Percentiles rank a stretch among this genome's conserved stretches.
These are phyloP conservation scores for Platycnemis pennipes DNA, from an alignment of 2,888 invertebrate species.

Conservation along the genomic window DNA sequence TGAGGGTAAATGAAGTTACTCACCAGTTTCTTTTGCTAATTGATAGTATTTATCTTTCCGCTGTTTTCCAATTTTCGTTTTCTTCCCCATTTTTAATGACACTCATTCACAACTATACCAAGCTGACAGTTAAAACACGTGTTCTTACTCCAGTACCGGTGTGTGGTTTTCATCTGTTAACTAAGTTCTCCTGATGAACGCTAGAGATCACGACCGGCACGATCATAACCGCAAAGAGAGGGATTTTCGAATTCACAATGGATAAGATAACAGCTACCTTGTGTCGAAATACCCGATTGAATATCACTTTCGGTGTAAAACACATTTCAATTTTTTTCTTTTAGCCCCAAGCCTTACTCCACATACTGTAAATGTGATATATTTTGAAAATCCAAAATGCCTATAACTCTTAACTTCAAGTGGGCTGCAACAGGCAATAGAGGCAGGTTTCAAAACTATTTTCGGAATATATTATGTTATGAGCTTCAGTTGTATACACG, in stretches of 20 bases:
- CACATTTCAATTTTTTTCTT: too few species aligned
- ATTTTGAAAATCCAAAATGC: too few species aligned
- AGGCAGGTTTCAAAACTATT: too few species aligned
- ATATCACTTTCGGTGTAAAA: too few species aligned
- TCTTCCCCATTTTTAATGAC: constrained; percentile 95
- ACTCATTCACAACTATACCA: neutral
- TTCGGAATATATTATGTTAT: too few species aligned
- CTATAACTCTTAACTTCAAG: too few species aligned
- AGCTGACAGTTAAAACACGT: neutral
- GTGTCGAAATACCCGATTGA: too few species aligned
- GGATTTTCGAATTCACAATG: neutral
- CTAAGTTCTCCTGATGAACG: neutral
- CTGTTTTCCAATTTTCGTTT: constrained; percentile 97
- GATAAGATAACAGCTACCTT: neutral
- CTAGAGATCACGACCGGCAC: neutral
- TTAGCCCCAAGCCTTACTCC: too few species aligned
- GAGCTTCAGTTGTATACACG: too few species aligned
- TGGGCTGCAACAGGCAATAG: too few species aligned
- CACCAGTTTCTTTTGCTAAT: constrained; percentile 98
- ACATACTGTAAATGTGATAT: too few species aligned
- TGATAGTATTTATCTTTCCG: constrained; percentile 99
- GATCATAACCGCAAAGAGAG: neutral
- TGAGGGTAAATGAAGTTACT: constrained; percentile 75
- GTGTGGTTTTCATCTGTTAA: neutral
- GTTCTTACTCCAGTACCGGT: neutral